Percentiles rank a stretch among this genome's conserved stretches.
These are phyloP conservation scores for Girardinichthys multiradiatus DNA, from an alignment of 2,113 vertebrate genomes.

Conservation along the genomic window DNA sequence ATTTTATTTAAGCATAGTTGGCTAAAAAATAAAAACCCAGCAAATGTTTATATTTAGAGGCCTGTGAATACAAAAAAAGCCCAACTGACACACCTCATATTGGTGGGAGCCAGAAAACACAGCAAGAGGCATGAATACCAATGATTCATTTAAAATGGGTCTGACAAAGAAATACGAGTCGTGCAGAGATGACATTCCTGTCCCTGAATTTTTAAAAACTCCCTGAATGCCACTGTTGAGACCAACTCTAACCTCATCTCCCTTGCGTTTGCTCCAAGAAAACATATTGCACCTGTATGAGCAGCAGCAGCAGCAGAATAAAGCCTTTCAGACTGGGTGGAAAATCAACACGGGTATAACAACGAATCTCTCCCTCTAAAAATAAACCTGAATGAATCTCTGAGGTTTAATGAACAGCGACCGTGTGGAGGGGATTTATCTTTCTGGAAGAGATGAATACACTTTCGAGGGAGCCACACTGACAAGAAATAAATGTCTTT, in stretches of 20 bases:
- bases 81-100: constrained; percentile 41
- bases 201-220: constrained; percentile 28
- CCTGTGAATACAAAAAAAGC: constrained; percentile 17
- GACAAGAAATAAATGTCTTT: constrained; percentile 52
- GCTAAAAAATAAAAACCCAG: constrained; percentile 4
- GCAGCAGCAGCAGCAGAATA: constrained; percentile 5
- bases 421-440: constrained; percentile 53
- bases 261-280: constrained; percentile 28
- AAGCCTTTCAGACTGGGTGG: constrained; percentile 34
- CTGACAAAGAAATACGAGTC: constrained; percentile 40
- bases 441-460: constrained; percentile 63
- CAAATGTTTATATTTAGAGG: constrained; percentile 18
- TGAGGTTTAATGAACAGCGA: constrained; percentile 61
- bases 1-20: not conserved
- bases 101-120: constrained; percentile 16
- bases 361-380: constrained; percentile 49
- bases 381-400: constrained; percentile 64
- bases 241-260: constrained; percentile 42
- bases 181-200: constrained; percentile 24
- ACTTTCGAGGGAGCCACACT: constrained; percentile 53
- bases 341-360: constrained; percentile 49
- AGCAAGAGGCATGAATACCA: constrained; percentile 36
- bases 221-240: constrained; percentile 26
- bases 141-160: constrained; percentile 36
- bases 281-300: constrained; percentile 30